These are phyloP conservation scores for Tachypleus tridentatus DNA, from an alignment of 1,140 invertebrate species.

Conservation along the genomic window DNA sequence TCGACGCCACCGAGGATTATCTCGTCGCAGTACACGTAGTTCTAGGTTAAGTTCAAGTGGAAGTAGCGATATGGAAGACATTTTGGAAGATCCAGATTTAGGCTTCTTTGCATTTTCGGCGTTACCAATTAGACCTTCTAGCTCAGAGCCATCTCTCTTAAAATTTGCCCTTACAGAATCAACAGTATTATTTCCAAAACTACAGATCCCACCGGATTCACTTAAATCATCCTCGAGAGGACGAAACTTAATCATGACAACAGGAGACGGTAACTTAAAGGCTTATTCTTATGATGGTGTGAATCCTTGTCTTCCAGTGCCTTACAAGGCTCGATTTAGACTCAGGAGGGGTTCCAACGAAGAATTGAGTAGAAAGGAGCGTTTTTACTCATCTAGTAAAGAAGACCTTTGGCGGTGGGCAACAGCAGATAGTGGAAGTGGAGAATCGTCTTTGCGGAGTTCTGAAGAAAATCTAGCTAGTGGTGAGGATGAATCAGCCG, in stretches of 20 bases:
- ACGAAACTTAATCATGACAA: slow-evolving; percentile 6
- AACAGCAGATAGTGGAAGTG: not conserved
- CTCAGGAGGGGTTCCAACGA: not conserved
- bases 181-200: not conserved
- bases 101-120: not conserved
- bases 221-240: not conserved
- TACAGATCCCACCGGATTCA: not conserved
- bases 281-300: slow-evolving; percentile 24
- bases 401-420: not conserved
- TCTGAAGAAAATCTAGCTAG: too few relatives aligned
- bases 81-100: slow-evolving; percentile 11
- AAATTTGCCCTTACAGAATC: not conserved
- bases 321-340: slow-evolving; percentile 19
- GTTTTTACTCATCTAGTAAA: not conserved
- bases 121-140: slow-evolving; percentile 6
- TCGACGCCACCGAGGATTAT: slow-evolving; percentile 6
- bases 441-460: too few relatives aligned
- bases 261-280: slow-evolving; percentile 15
- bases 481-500: too few relatives aligned
- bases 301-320: slow-evolving; percentile 21
- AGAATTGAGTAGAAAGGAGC: not conserved
- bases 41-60: slow-evolving; percentile 8
- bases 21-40: slow-evolving; percentile 2
- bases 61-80: slow-evolving; percentile 24
- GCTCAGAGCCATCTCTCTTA: slow-evolving; percentile 13